Conservation (phyloP, 2,797 vertebrate species). For the Geotrypetes seraphini region DNA sequence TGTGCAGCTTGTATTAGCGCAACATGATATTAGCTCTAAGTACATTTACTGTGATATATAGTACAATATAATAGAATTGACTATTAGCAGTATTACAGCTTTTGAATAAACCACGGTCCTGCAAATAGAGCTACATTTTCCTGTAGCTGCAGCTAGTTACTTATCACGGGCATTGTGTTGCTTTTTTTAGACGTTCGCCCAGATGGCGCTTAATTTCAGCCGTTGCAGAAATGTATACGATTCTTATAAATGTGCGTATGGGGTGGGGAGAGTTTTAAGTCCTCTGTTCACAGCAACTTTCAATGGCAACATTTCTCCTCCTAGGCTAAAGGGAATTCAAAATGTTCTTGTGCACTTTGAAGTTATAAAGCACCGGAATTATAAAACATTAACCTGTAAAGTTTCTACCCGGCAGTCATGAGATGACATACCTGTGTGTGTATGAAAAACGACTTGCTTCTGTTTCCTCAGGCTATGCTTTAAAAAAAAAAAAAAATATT, state of each 20-base stretch:
- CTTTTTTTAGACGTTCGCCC: conserved; percentile 33
- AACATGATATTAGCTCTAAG: too few species aligned
- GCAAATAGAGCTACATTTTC: too few species aligned
- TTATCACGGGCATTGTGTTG: too few species aligned
- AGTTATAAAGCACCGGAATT: conserved; percentile 60
- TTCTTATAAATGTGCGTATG: too few species aligned
- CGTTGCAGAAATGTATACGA: conserved; percentile 46
- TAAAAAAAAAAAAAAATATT: conserved; percentile 33
- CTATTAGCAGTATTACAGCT: too few species aligned
- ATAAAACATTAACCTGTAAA: conserved; percentile 59
- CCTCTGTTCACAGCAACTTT: conserved; percentile 49
- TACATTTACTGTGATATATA: too few species aligned
- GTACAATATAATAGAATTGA: too few species aligned
- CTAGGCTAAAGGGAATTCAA: conserved; percentile 57
- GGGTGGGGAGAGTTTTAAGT: conserved; percentile 47
- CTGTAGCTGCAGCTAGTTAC: too few species aligned
- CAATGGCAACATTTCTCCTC: conserved; percentile 51
- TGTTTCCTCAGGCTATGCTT: conserved; percentile 46
- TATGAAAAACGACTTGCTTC: conserved; percentile 51
- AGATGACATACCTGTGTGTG: conserved; percentile 46
- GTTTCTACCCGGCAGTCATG: conserved; percentile 54
- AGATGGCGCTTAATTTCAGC: conserved; percentile 45
- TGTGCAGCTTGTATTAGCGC: too few species aligned
- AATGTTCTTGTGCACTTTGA: conserved; percentile 60
- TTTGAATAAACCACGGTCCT: too few species aligned